These are phyloP conservation scores for Leptodactylus fallax DNA, from an alignment of 2,797 vertebrate genomes.

Conservation along the genomic window DNA sequence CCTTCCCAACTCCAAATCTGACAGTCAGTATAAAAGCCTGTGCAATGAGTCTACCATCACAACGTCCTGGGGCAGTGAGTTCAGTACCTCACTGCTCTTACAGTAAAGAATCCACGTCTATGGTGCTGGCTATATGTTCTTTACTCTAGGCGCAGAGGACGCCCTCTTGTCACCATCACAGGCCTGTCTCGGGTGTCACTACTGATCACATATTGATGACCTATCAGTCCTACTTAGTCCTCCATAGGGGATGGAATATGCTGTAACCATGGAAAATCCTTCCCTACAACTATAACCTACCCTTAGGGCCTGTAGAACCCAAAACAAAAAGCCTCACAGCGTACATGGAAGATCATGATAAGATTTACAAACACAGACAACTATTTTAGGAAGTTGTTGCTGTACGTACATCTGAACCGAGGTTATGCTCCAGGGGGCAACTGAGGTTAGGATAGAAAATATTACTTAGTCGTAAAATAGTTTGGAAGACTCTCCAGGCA, in stretches of 20 bases:
- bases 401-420: background rate
- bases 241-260: background rate
- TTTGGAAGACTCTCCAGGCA: constrained; percentile 13
- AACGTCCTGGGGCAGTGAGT: no score
- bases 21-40: no score
- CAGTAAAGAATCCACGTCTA: no score
- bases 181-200: no score
- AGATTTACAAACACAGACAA: background rate
- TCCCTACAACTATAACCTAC: background rate
- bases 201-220: no score
- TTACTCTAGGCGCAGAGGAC: no score
- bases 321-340: background rate
- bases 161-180: no score
- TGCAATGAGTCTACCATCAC: no score
- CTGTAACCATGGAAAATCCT: background rate
- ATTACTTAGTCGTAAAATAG: background rate
- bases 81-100: no score
- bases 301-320: background rate
- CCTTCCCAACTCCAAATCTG: no score
- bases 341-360: background rate
- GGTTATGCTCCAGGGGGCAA: background rate
- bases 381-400: background rate
- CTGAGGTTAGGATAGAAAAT: background rate
- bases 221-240: background rate
- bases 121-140: no score